A percentile compares a stretch with the other conserved stretches of the same genome.
Conservation (phyloP, 2,888 invertebrate species). For the Argyresthia albistria region DNA sequence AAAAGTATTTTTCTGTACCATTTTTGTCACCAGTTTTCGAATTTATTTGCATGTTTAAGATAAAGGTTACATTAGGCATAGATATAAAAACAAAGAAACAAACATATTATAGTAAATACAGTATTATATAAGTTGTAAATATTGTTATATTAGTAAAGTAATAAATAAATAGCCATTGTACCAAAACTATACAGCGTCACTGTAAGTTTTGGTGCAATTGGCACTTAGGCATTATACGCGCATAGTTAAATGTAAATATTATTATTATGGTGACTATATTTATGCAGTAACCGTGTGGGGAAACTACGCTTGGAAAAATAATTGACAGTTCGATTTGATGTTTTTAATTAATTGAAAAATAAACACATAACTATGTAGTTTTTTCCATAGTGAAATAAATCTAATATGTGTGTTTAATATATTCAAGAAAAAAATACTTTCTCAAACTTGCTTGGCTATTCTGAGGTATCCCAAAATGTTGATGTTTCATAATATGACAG, state of each 20-base stretch:
- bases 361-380: slow-evolving; percentile 56
- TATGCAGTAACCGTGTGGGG: slow-evolving; percentile 50
- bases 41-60: too few species aligned
- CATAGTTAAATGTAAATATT: not conserved
- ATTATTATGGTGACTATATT: not conserved
- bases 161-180: not conserved
- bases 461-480: too few species aligned
- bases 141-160: not conserved
- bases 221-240: not conserved
- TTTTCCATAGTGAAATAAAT: slow-evolving; percentile 39
- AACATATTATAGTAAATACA: too few species aligned
- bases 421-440: too few species aligned
- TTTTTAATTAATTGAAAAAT: slow-evolving; percentile 33
- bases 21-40: too few species aligned
- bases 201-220: not conserved
- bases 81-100: too few species aligned
- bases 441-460: too few species aligned
- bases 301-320: slow-evolving; percentile 69
- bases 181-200: not conserved
- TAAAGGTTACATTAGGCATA: too few species aligned
- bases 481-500: too few species aligned
- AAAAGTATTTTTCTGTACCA: too few species aligned
- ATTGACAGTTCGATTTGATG: slow-evolving; percentile 57
- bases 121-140: not conserved
- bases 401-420: too few species aligned